Conservation (phyloP, 2,113 vertebrate species). For the Grammomys surdaster region DNA sequence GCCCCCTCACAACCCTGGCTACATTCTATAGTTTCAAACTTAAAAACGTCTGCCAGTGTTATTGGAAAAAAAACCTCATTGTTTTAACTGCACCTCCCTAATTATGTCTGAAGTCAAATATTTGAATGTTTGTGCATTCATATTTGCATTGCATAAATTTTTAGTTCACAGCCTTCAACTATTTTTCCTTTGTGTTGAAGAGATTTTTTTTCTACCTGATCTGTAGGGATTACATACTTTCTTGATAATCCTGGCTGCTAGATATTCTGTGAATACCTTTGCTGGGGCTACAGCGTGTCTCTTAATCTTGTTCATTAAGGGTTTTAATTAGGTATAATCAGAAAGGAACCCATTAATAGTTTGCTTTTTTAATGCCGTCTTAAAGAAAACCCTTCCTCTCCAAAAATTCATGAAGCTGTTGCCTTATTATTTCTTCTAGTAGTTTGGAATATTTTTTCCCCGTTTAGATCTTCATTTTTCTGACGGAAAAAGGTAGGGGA, state of each 20-base stretch:
- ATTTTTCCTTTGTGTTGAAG: not conserved
- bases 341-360: conserved; percentile 17
- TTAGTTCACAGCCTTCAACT: not conserved
- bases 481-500: not conserved
- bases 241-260: not conserved
- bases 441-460: not conserved
- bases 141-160: conserved; percentile 30
- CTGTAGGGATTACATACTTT: not conserved
- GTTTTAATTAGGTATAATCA: conserved; percentile 61
- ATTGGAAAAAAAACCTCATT: not conserved
- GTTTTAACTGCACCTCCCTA: not conserved
- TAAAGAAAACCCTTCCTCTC: conserved; percentile 21
- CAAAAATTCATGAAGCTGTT: conserved; percentile 13
- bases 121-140: not conserved
- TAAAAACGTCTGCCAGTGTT: not conserved
- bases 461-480: conserved; percentile 32
- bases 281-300: not conserved
- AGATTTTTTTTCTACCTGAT: not conserved
- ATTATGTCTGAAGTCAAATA: conserved; percentile 6
- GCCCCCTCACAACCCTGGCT: not conserved
- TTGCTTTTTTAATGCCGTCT: not conserved
- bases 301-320: conserved; percentile 56
- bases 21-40: conserved; percentile 9
- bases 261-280: conserved; percentile 32
- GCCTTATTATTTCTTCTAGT: conserved; percentile 29